Evolutionary conservation across 2,888 invertebrate genomes (phyloP).

Genomic region (Brachyptera risi): DNA sequence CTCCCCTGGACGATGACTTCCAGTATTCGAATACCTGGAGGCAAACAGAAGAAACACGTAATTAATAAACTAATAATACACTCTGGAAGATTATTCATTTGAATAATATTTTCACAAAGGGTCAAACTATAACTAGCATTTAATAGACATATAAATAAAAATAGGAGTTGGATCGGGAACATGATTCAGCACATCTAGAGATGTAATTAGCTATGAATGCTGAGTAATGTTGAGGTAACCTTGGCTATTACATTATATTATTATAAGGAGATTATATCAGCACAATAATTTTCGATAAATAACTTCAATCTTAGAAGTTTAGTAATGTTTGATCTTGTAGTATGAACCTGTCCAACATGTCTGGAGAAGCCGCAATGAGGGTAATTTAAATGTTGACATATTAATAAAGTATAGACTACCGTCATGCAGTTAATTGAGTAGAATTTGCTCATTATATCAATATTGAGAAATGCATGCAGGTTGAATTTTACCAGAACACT

Average conservation of each 20-base stretch:
- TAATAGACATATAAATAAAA: slow-evolving; percentile 14
- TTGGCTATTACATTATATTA: slow-evolving; percentile 1
- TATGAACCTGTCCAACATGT: slow-evolving; percentile 13
- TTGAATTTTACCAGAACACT: too few species aligned
- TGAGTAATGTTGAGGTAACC: slow-evolving; percentile 7
- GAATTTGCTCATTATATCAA: too few species aligned
- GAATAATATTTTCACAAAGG: slow-evolving; percentile 21
- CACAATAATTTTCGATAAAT: slow-evolving; percentile 15
- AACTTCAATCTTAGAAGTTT: slow-evolving; percentile 11
- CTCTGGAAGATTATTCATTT: slow-evolving; percentile 8
- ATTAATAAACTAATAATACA: slow-evolving; percentile 22
- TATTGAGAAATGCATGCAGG: too few species aligned
- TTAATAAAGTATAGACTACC: not conserved
- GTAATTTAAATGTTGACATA: too few species aligned
- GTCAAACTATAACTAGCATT: slow-evolving; percentile 20
- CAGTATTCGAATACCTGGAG: slow-evolving; percentile 7
- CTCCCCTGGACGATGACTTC: slow-evolving; percentile 6
- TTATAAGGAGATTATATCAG: slow-evolving; percentile 6
- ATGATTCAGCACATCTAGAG: slow-evolving; percentile 3
- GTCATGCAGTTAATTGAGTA: slow-evolving; percentile 1
- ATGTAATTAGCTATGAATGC: slow-evolving; percentile 14
- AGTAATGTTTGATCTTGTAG: not conserved
- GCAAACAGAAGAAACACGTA: slow-evolving; percentile 19
- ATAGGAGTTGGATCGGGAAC: not conserved
- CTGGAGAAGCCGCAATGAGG: too few species aligned